phyloP scores from a whole-genome alignment of 2,113 vertebrate species.

The Nerophis ophidion region DNA sequence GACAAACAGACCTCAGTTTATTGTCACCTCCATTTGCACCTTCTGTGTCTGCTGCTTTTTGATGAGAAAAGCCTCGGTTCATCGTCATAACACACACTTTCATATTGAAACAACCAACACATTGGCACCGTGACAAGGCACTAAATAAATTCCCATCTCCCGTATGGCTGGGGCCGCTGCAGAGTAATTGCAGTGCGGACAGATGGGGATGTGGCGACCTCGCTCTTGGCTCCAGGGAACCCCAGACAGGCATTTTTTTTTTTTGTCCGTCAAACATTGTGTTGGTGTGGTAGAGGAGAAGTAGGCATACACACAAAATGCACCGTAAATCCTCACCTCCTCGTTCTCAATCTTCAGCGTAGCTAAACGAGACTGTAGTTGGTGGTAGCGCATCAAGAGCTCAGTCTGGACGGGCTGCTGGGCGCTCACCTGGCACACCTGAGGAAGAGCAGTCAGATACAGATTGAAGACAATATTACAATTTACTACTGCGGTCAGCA shows the following conservation, averaged over 20 bases:
- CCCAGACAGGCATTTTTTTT: conserved; percentile 18
- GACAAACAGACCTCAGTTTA: conserved; percentile 21
- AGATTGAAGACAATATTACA: neutral
- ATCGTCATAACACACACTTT: conserved; percentile 25
- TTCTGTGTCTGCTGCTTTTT: conserved; percentile 11
- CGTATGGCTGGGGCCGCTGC: conserved; percentile 27
- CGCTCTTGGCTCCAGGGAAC: conserved; percentile 40
- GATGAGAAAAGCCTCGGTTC: conserved; percentile 22
- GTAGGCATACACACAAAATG: conserved; percentile 17
- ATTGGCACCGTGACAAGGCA: conserved; percentile 13
- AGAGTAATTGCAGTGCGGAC: conserved; percentile 51
- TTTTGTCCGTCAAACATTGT: conserved; percentile 4
- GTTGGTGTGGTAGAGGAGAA: neutral
- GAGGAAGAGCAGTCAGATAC: conserved; percentile 6
- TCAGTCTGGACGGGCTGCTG: conserved; percentile 97
- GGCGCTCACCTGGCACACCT: conserved; percentile 96
- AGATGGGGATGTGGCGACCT: conserved; percentile 51
- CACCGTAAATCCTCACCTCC: conserved; percentile 76
- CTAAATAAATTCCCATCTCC: conserved; percentile 37
- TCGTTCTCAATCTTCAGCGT: conserved; percentile 98
- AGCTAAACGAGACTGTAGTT: conserved; percentile 91
- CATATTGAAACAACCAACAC: conserved; percentile 14
- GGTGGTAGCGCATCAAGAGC: conserved; percentile 93
- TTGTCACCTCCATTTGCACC: conserved; percentile 37
- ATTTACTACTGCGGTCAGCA: too few relatives aligned